Evolutionary conservation across 1,140 invertebrate species (phyloP).

Genomic region (Drosophila eugracilis): DNA sequence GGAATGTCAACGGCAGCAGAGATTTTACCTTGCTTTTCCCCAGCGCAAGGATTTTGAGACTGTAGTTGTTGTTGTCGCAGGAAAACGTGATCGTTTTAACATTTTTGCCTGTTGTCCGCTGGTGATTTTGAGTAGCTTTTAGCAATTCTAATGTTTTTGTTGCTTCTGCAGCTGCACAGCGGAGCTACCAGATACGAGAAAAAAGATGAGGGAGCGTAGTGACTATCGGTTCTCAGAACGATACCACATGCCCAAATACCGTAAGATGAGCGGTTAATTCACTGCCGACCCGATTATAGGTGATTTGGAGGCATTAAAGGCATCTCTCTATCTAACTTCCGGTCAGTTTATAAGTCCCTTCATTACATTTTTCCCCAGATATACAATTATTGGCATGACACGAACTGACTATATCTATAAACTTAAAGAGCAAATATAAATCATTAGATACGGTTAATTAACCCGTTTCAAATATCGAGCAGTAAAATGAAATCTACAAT

Average conservation of each 20-base stretch:
- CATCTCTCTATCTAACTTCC: background rate
- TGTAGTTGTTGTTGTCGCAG: slow-evolving; percentile 19
- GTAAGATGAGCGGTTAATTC: slow-evolving; percentile 58
- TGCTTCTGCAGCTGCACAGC: slow-evolving; percentile 32
- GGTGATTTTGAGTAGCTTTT: slow-evolving; percentile 77
- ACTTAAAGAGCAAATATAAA: too few species aligned
- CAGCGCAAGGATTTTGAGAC: slow-evolving; percentile 56
- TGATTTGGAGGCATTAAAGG: slow-evolving; percentile 47
- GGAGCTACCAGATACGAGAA: slow-evolving; percentile 15
- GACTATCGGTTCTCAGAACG: slow-evolving; percentile 47
- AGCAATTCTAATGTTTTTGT: slow-evolving; percentile 79
- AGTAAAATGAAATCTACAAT: background rate
- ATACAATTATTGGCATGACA: slow-evolving; percentile 39
- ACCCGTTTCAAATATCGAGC: too few species aligned
- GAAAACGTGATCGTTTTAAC: slow-evolving; percentile 84
- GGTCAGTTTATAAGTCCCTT: too few species aligned
- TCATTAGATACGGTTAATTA: background rate
- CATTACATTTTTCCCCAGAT: slow-evolving; percentile 28
- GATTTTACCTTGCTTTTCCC: slow-evolving; percentile 60
- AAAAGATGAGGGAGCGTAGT: slow-evolving; percentile 13
- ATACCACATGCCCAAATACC: slow-evolving; percentile 57
- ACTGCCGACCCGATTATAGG: slow-evolving; percentile 52
- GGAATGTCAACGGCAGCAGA: slow-evolving; percentile 82
- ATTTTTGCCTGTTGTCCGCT: slow-evolving; percentile 73
- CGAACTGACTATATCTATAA: slow-evolving; percentile 71